Evolutionary conservation across 1,140 invertebrate species (phyloP).

Genomic region (Ylistrum balloti): DNA sequence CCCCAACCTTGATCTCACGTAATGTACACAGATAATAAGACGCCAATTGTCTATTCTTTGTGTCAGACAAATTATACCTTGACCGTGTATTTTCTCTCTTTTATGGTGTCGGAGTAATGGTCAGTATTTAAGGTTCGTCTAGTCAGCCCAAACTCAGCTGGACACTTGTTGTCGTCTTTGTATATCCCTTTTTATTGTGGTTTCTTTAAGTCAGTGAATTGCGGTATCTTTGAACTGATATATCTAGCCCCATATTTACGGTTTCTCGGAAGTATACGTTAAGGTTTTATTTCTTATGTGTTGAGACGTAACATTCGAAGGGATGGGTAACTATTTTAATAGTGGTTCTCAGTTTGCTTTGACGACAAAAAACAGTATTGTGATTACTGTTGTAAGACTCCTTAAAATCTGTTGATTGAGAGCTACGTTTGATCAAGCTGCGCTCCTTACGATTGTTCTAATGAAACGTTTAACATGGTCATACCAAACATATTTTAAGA

Average conservation of each 20-base stretch:
- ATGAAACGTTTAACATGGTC: too few species aligned
- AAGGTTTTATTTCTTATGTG: background rate
- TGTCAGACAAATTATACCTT: conserved; percentile 20
- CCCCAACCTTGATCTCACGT: background rate
- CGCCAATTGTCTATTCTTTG: background rate
- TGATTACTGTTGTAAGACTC: too few species aligned
- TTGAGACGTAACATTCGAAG: background rate
- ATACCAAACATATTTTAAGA: too few species aligned
- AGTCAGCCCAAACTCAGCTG: background rate
- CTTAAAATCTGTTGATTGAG: too few species aligned
- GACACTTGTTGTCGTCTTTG: background rate
- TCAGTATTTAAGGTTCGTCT: background rate
- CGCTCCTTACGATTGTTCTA: too few species aligned
- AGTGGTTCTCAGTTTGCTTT: too few species aligned
- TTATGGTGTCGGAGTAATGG: background rate
- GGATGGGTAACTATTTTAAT: background rate
- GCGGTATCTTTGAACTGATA: background rate
- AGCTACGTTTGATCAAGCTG: too few species aligned
- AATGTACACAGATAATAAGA: conserved; percentile 6
- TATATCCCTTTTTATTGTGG: background rate
- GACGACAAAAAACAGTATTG: too few species aligned
- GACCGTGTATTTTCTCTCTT: background rate
- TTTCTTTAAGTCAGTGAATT: background rate
- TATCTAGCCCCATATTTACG: background rate
- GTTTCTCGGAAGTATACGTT: background rate